A percentile compares a stretch with the other conserved stretches of the same genome.
Evolutionary conservation across 2,888 invertebrate genomes (phyloP).

Genomic region (Pharmacophagus antenor): DNA sequence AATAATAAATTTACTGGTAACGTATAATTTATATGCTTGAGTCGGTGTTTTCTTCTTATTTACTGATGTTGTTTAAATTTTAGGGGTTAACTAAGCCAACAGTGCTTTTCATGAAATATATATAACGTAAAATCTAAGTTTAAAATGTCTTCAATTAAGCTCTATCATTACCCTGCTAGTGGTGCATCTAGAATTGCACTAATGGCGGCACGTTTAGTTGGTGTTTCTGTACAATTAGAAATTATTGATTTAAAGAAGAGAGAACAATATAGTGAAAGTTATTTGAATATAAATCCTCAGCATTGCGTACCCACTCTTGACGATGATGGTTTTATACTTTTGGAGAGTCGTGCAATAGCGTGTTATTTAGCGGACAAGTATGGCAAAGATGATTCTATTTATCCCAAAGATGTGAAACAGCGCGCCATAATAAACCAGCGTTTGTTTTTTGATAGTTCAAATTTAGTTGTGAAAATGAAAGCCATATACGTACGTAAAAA

Average conservation of each 20-base stretch:
- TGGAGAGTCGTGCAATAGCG: slow-evolving; percentile 84
- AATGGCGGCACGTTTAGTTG: slow-evolving; percentile 79
- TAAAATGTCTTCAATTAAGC: slow-evolving; percentile 44
- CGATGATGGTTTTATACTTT: slow-evolving; percentile 83
- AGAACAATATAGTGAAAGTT: slow-evolving; percentile 78
- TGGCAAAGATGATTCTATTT: slow-evolving; percentile 79
- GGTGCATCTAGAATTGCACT: slow-evolving; percentile 83
- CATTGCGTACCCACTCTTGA: slow-evolving; percentile 84
- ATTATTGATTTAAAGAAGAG: slow-evolving; percentile 77
- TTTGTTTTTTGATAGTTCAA: slow-evolving; percentile 81
- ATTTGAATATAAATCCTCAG: slow-evolving; percentile 82
- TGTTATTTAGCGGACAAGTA: slow-evolving; percentile 82
- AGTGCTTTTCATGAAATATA: too few relatives aligned
- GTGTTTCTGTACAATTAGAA: slow-evolving; percentile 70
- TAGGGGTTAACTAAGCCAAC: too few relatives aligned
- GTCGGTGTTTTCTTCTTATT: too few relatives aligned
- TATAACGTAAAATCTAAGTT: background rate
- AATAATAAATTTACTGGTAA: background rate
- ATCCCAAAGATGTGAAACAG: slow-evolving; percentile 78
- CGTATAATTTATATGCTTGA: too few relatives aligned
- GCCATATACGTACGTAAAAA: slow-evolving; percentile 78
- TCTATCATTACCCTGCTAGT: slow-evolving; percentile 82
- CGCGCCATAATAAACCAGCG: slow-evolving; percentile 82
- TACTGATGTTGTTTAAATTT: background rate
- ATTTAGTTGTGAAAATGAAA: slow-evolving; percentile 80